Evolutionary conservation across 2,797 vertebrate species (phyloP).

Genomic region (Mormyrus hasselquistii): DNA sequence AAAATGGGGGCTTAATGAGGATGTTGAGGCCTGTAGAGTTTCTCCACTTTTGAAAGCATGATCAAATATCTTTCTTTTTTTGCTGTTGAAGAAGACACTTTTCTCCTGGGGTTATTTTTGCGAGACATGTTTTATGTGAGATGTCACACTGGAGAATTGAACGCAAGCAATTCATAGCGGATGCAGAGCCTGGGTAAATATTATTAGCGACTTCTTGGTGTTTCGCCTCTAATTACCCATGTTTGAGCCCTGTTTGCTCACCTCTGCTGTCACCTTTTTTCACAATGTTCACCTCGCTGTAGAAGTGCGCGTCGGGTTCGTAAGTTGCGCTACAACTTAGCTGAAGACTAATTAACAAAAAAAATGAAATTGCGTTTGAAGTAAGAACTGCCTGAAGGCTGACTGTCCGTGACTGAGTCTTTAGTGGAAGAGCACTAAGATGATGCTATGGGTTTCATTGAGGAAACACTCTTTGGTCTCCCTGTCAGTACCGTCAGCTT

Average conservation of each 20-base stretch:
- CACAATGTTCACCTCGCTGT: background rate
- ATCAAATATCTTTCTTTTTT: slow-evolving; percentile 11
- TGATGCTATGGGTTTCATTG: background rate
- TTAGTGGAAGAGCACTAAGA: background rate
- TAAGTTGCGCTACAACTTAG: background rate
- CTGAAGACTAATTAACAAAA: background rate
- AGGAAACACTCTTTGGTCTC: background rate
- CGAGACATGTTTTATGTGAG: background rate
- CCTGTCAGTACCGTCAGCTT: background rate
- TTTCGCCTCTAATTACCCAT: background rate
- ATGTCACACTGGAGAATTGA: background rate
- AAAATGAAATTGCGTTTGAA: background rate
- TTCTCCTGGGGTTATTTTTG: background rate
- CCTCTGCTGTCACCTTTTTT: background rate
- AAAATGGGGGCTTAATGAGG: background rate
- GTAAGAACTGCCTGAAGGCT: background rate
- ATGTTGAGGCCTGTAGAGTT: background rate
- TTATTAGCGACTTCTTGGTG: background rate
- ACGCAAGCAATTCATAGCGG: background rate
- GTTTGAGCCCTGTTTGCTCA: background rate
- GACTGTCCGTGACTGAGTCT: background rate
- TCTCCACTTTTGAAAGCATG: slow-evolving; percentile 2
- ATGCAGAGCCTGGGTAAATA: background rate
- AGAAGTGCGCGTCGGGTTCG: background rate
- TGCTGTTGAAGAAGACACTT: background rate